Evolutionary conservation across 2,888 invertebrate species (phyloP), one percentile per base, ranked within the genome.

Genomic region (Campoplex capitator): DNA sequence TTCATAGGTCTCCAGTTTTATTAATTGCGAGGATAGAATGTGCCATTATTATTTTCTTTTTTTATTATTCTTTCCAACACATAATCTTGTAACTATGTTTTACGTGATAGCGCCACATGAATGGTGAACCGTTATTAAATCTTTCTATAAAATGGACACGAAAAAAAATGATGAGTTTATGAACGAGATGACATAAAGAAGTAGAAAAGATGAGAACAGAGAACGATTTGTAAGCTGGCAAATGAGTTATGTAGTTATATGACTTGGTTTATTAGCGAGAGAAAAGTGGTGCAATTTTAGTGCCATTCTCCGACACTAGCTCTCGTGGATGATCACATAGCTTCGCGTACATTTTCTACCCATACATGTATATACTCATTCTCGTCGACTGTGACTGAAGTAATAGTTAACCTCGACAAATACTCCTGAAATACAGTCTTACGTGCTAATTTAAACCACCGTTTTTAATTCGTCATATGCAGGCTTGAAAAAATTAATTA

Each of bases 271-370:
- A 81, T 83, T 83, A 86, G 88, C 80, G 85, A 87, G 65, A 73
- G 51, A 76, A 80, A 88, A 90, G 88, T 89, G 87, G 86, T 86
- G 89, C 88, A 89, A 90, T 85, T 86, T 86, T 78, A 42, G 68
- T 88, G 87, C 85, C 88, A 87, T 88, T 88, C 89, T 90, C 83
- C 77, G 68, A 84, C 81, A 84, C 84, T 23, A 23, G 23, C 23
- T 23, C 23, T 83, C 71, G 54, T 48, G n/a, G 80, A 62, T 32
- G 32, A 62, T 71, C 80, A 86, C 77, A 84, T 81, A 71, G 68
- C 70, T 35, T 76, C 71, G 56, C 75, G 79, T 67, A 76, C 54
- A 74, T 56, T 70, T 28, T 58, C 32, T 54, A 71, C 38, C 42
- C 35, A 70, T 70, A 23, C n/a, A 38, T 23, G 32, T 32, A 54